Conservation (phyloP, 2,797 vertebrate species). For the Anas bahamensis region DNA sequence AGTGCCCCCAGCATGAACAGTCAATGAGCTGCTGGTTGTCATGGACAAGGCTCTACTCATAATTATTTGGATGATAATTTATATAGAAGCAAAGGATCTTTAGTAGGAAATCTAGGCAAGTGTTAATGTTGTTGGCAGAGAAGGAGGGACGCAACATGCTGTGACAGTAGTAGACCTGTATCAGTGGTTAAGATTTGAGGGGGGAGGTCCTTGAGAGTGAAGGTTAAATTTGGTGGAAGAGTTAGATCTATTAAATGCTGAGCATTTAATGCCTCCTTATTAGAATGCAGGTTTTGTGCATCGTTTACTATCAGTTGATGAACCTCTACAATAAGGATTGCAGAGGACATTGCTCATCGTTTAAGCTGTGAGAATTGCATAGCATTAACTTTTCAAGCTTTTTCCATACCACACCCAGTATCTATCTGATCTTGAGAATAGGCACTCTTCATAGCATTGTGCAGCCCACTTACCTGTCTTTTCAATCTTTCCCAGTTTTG, state of each 20-base stretch:
- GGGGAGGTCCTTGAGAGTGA: background rate
- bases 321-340: background rate
- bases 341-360: background rate
- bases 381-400: background rate
- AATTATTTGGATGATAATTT: background rate
- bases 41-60: background rate
- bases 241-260: background rate
- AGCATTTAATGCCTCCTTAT: background rate
- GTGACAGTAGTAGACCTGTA: background rate
- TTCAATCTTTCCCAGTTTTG: conserved; percentile 81
- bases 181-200: background rate
- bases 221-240: background rate
- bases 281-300: background rate
- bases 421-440: background rate
- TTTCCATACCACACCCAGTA: background rate
- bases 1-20: background rate
- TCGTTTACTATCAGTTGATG: background rate
- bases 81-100: background rate
- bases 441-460: conserved; percentile 8
- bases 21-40: background rate
- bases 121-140: background rate
- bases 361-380: background rate
- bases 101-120: background rate
- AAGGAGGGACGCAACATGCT: background rate
- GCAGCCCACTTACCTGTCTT: conserved; percentile 35